Conservation (phyloP, 2,888 invertebrate species). For the Dioctria rufipes region DNA sequence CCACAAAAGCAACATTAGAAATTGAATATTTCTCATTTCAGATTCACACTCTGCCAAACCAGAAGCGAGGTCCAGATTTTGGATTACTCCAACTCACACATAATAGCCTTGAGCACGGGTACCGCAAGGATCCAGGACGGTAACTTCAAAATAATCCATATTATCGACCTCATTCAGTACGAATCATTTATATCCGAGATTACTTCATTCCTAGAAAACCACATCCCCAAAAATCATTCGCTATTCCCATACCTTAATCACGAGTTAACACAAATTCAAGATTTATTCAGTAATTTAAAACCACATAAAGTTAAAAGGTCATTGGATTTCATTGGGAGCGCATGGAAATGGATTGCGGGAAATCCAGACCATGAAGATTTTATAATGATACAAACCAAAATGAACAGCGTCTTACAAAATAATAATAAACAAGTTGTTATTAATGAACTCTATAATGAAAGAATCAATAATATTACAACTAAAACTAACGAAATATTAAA, state of each 20-base stretch:
- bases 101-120: conserved; percentile 39
- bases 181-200: conserved; percentile 32
- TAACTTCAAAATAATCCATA: conserved; percentile 56
- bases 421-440: background rate
- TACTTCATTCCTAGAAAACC: conserved; percentile 38
- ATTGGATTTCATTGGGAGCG: background rate
- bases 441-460: no score
- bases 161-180: conserved; percentile 52
- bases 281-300: background rate
- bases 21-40: no score
- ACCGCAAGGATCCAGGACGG: conserved; percentile 54
- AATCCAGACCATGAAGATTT: conserved; percentile 36
- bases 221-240: conserved; percentile 22
- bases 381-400: conserved; percentile 3
- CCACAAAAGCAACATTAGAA: no score
- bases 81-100: no score
- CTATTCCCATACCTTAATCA: conserved; percentile 5
- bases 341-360: conserved; percentile 33
- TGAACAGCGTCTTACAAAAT: conserved; percentile 2
- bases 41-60: no score
- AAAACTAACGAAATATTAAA: no score
- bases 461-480: no score
- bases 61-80: no score
- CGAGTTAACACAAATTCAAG: background rate
- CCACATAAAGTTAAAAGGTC: background rate